These are phyloP conservation scores for Patiria pectinifera DNA, from an alignment of 53 echinoderm and acorn worm species.

Conservation along the genomic window DNA sequence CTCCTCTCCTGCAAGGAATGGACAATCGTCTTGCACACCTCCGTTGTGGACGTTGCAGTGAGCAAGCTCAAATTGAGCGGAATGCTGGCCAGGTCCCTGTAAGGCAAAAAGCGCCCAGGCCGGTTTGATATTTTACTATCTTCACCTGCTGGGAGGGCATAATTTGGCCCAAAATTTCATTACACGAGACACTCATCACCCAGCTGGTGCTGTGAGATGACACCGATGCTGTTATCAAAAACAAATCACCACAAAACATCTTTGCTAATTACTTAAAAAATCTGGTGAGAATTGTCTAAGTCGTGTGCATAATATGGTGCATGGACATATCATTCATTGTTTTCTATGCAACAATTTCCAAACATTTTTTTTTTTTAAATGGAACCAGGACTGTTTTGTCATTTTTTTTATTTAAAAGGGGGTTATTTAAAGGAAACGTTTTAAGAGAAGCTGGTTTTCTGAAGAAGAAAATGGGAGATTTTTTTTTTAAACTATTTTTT, in stretches of 20 bases:
- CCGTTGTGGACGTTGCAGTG: neutral
- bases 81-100: constrained; percentile 44
- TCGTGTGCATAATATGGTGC: too few species aligned
- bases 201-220: neutral
- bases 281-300: too few species aligned
- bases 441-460: too few species aligned
- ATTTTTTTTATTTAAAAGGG: neutral
- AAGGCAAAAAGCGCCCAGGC: constrained; percentile 3
- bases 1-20: neutral
- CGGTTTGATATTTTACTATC: constrained; percentile 25
- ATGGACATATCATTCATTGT: too few species aligned
- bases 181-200: neutral
- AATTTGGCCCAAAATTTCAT: constrained; percentile 44
- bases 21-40: neutral
- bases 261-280: too few species aligned
- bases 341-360: too few species aligned
- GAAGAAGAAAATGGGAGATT: too few species aligned
- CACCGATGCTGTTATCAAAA: neutral
- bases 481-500: too few species aligned
- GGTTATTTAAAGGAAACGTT: neutral
- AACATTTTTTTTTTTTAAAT: too few species aligned
- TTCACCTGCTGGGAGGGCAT: constrained; percentile 48
- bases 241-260: neutral
- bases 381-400: too few species aligned
- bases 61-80: constrained; percentile 56